A percentile compares a stretch with the other conserved stretches of the same genome.
These are phyloP conservation scores for Lipotes vexillifer DNA, from an alignment of 2,113 vertebrate species.

Conservation along the genomic window DNA sequence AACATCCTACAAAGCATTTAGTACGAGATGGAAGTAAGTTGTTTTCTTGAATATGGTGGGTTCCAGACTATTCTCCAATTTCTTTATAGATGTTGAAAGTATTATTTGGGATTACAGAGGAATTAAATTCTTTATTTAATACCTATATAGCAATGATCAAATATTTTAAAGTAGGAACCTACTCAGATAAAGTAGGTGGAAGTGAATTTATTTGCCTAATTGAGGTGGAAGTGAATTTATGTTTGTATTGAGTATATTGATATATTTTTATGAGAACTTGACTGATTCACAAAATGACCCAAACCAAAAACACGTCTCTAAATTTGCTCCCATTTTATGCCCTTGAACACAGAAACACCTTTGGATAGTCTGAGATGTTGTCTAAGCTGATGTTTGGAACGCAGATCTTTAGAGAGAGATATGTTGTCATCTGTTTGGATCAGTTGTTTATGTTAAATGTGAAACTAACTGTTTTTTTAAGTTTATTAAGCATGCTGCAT, in stretches of 20 bases:
- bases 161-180: neutral
- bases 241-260: neutral
- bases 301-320: neutral
- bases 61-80: neutral
- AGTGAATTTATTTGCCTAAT: too few species aligned
- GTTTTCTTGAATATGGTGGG: neutral
- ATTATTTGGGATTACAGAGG: neutral
- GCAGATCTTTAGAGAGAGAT: neutral
- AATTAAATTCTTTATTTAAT: neutral
- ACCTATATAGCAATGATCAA: neutral
- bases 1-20: constrained; percentile 98
- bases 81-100: neutral
- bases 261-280: neutral
- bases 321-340: neutral
- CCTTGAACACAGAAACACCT: neutral
- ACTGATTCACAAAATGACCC: neutral
- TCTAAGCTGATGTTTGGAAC: neutral
- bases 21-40: constrained; percentile 99
- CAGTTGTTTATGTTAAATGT: neutral
- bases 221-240: neutral
- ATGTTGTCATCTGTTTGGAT: neutral
- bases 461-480: neutral
- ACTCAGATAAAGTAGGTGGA: neutral
- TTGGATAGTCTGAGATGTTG: neutral
- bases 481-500: neutral